Evolutionary conservation across 37 sponge, comb jelly and placozoan genomes (phyloP).

Genomic region (Spongilla lacustris): DNA sequence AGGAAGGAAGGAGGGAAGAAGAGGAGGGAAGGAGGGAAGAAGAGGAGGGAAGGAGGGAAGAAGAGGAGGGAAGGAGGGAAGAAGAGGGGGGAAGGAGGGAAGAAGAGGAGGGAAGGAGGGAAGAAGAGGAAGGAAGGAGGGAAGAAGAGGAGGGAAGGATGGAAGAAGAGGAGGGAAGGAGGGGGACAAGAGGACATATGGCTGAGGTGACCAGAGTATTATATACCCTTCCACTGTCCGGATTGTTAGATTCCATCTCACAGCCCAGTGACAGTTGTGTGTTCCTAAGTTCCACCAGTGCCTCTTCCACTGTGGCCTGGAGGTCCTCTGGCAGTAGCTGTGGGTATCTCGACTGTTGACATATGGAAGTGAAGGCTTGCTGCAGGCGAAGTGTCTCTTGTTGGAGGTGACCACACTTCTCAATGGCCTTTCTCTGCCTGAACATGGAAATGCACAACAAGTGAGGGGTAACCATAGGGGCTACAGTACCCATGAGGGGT

Average conservation of each 20-base stretch:
- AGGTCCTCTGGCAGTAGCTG: constrained; percentile 11
- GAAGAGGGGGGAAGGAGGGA: neutral
- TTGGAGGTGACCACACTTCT: neutral
- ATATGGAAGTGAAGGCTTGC: neutral
- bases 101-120: neutral
- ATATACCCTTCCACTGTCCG: neutral
- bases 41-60: too few relatives aligned
- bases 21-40: too few relatives aligned
- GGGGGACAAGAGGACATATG: neutral
- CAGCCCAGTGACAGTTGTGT: too few relatives aligned
- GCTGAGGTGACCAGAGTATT: neutral
- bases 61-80: neutral
- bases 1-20: too few relatives aligned
- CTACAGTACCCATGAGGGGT: too few relatives aligned
- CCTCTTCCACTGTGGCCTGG: too few relatives aligned
- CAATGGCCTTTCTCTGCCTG: too few relatives aligned
- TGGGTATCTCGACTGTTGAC: constrained; percentile 6
- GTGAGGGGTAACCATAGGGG: too few relatives aligned
- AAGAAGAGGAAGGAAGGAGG: constrained; percentile 5
- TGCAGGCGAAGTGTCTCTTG: neutral
- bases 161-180: neutral
- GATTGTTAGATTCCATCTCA: too few relatives aligned
- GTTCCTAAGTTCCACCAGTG: too few relatives aligned
- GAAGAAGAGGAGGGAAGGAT: neutral
- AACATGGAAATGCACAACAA: too few relatives aligned